Evolutionary conservation across 2,113 vertebrate genomes (phyloP).

Genomic region (Rattus norvegicus): DNA sequence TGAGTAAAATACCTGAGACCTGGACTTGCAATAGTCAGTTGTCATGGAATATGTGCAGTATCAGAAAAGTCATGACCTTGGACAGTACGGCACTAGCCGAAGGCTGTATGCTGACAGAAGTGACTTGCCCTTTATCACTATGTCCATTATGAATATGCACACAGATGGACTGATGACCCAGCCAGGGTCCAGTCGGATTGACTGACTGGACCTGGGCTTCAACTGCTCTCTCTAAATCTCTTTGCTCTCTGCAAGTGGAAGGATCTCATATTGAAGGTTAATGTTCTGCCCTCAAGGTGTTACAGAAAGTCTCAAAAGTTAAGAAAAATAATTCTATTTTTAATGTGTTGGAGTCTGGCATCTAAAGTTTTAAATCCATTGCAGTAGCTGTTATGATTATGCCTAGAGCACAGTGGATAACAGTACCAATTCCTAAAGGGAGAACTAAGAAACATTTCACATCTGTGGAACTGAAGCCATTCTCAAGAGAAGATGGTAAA

Average conservation of each 20-base stretch:
- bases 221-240: not conserved
- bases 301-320: not conserved
- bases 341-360: not conserved
- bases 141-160: not conserved
- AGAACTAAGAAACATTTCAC: not conserved
- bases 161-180: not conserved
- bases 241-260: not conserved
- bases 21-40: not conserved
- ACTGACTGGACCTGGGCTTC: not conserved
- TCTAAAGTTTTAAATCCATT: not conserved
- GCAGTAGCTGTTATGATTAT: not conserved
- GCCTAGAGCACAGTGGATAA: not conserved
- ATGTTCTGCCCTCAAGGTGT: not conserved
- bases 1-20: not conserved
- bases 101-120: not conserved
- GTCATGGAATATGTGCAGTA: not conserved
- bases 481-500: not conserved
- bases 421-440: not conserved
- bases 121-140: not conserved
- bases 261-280: not conserved
- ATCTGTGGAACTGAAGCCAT: not conserved
- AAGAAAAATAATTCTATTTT: not conserved
- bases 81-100: not conserved
- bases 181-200: no score
- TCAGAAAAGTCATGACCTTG: not conserved